A percentile compares a stretch with the other conserved stretches of the same genome.
These are phyloP conservation scores for Lota lota DNA, from an alignment of 2,113 vertebrate genomes.

Conservation along the genomic window DNA sequence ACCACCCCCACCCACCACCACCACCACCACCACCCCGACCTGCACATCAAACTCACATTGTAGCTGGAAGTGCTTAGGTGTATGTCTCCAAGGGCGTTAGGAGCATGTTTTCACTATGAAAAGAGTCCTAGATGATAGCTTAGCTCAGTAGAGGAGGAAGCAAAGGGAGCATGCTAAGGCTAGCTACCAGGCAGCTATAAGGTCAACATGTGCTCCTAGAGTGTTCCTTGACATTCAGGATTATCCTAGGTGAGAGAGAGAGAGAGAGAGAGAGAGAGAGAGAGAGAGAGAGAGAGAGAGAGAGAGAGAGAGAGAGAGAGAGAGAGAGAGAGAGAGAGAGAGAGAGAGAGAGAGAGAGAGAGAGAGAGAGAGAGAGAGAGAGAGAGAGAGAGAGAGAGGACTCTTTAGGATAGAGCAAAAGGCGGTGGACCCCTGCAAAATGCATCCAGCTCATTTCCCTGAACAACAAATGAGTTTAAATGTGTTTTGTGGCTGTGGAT, in stretches of 20 bases:
- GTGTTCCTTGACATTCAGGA: too few species aligned
- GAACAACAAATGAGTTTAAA: conserved; percentile 75
- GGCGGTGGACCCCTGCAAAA: conserved; percentile 70
- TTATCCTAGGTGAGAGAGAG: background rate
- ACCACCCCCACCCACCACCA: background rate
- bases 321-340: background rate
- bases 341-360: background rate
- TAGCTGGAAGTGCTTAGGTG: conserved; percentile 32
- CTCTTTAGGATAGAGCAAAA: background rate
- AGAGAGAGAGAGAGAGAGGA: too few species aligned
- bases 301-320: too few species aligned
- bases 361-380: too few species aligned
- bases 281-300: too few species aligned
- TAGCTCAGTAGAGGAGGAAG: too few species aligned
- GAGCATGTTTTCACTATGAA: conserved; percentile 14
- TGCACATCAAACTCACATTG: conserved; percentile 54
- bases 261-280: too few species aligned
- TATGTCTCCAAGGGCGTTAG: conserved; percentile 36
- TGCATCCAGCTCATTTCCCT: conserved; percentile 76
- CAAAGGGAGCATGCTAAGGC: too few species aligned
- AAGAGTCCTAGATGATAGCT: background rate
- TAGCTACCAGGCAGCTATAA: too few species aligned
- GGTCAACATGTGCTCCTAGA: too few species aligned
- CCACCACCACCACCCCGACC: conserved; percentile 24
- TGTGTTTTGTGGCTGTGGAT: conserved; percentile 77